Conservation (phyloP, 2,797 vertebrate species). For the Catharus ustulatus region DNA sequence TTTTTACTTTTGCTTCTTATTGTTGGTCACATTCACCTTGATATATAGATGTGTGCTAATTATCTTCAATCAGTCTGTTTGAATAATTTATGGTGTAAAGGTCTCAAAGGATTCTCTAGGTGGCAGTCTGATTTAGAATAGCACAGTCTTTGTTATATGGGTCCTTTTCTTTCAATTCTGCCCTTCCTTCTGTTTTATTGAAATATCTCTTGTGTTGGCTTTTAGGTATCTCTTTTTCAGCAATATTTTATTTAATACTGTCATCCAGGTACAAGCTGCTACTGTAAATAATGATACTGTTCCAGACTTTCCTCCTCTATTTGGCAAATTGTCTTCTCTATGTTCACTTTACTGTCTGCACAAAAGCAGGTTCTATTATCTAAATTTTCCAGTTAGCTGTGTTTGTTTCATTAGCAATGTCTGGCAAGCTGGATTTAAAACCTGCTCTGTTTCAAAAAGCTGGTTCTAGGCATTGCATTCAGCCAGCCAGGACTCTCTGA, state of each 20-base stretch:
- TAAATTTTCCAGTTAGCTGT: background rate
- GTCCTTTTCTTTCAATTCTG: background rate
- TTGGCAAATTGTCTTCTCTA: background rate
- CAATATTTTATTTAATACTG: background rate
- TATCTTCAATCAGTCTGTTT: background rate
- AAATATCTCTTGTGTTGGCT: background rate
- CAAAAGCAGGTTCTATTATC: background rate
- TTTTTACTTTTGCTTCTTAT: background rate
- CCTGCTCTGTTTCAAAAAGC: background rate
- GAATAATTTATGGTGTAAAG: background rate
- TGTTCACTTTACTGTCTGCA: background rate
- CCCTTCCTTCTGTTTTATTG: background rate
- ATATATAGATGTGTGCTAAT: background rate
- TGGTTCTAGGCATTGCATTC: background rate
- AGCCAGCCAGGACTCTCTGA: background rate
- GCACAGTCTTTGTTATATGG: background rate
- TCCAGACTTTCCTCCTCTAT: background rate
- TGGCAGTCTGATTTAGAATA: background rate
- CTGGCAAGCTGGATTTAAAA: background rate
- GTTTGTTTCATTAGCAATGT: background rate
- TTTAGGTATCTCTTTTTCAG: background rate
- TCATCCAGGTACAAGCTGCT: background rate
- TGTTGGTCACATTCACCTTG: background rate
- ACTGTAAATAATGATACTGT: background rate
- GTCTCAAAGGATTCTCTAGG: background rate